Base-by-base conservation (phyloP, 2,888 invertebrate species). In the Hedya salicella region DNA sequence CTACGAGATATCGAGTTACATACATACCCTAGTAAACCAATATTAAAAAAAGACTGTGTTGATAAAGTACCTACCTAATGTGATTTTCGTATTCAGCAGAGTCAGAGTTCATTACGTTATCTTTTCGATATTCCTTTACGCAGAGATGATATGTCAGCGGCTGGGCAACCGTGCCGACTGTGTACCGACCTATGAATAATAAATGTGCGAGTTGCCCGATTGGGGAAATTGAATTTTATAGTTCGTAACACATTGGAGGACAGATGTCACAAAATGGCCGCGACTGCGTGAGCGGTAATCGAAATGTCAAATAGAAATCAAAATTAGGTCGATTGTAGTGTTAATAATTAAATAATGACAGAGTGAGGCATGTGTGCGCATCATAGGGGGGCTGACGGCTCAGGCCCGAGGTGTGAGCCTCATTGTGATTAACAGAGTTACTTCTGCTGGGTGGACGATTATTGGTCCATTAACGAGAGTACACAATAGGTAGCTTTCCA, bases 181-280 rank as follows among this genome's bases (percentile, higher is more conserved):
- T 85, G 87, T 89, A 86, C 85, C 86, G 86, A 81, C 82, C 91
- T 89, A 91, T 92, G 91, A 92, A 92, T 92, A 92, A 91, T 91
- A 91, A 92, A 92, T 91, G 90, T 86, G 87, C 81, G 88, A 83
- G 87, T 85, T 85, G 80, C 87, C 89, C 91, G 90, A 90, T 91
- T 90, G 91, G 89, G 92, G 91, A 92, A 92, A 92, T 92, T 91
- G 91, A 92, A 92, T 92, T 92, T 92, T 91, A 91, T 91, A 92
- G 90, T 87, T 91, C 82, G 88, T 84, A 91, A 90, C 91, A 91
- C 91, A 91, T 87, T 85, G 79, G 85, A 88, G 87, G 90, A 92
- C 92, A 92, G 91, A 91, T 92, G 92, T 91, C 90, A 89, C 87
- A 89, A 88, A 90, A 90, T 90, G 86, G 85, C 85, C 78, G 88